A percentile compares a stretch with the other conserved stretches of the same genome.
These are phyloP conservation scores for Nasonia oneida DNA, from an alignment of 2,888 invertebrate genomes.

Conservation along the genomic window DNA sequence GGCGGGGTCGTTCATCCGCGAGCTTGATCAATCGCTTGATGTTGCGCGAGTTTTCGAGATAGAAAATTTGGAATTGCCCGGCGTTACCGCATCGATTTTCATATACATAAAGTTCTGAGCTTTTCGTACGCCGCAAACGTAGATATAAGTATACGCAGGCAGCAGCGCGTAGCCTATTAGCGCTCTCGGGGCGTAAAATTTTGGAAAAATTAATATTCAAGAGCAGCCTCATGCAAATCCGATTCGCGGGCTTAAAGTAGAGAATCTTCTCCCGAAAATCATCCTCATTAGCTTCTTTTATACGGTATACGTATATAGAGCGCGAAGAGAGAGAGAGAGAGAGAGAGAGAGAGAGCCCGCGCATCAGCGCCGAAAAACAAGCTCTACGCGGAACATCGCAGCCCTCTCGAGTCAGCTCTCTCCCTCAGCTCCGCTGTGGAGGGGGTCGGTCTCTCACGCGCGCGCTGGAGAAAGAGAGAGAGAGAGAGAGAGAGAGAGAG, in stretches of 20 bases:
- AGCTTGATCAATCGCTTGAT: no score
- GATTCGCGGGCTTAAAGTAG: not conserved
- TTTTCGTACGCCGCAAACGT: no score
- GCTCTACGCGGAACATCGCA: constrained; percentile 14
- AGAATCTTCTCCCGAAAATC: not conserved
- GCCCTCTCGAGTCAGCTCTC: constrained; percentile 8
- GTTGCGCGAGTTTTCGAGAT: no score
- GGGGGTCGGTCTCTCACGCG: constrained; percentile 10
- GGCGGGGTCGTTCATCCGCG: no score
- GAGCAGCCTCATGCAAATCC: not conserved
- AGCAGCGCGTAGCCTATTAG: no score
- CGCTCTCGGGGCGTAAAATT: not conserved
- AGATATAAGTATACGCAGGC: no score
- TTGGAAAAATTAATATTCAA: not conserved
- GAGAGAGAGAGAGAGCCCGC: not conserved
- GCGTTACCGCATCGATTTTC: no score
- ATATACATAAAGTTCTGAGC: no score
- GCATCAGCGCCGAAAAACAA: constrained; percentile 7
- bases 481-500: constrained; percentile 1
- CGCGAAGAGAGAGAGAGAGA: not conserved
- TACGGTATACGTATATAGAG: not conserved
- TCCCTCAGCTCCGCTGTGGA: not conserved
- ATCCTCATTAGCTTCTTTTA: not conserved
- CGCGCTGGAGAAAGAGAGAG: constrained; percentile 12
- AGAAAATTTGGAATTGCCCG: no score